These are phyloP conservation scores for Norana najaformis DNA, from an alignment of 2,888 invertebrate genomes.

Conservation along the genomic window DNA sequence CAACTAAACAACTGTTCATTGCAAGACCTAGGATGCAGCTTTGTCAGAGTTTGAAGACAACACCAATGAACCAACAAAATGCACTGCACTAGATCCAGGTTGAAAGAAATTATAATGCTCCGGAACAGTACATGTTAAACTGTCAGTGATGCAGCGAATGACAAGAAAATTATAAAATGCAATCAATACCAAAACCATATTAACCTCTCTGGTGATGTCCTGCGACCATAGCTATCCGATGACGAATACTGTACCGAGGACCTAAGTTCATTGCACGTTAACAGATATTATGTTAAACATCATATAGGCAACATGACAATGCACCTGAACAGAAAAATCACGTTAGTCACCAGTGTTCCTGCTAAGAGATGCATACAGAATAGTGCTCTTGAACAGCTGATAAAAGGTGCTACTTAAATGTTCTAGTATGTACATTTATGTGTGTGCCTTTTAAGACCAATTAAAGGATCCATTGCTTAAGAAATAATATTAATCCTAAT, in stretches of 20 bases:
- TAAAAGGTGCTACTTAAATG: not conserved
- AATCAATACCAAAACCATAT: not conserved
- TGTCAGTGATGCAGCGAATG: not conserved
- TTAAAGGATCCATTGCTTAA: not conserved
- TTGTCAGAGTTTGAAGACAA: too few species aligned
- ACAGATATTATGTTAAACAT: not conserved
- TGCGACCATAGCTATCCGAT: not conserved
- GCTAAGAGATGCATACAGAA: not conserved
- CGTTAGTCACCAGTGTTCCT: not conserved
- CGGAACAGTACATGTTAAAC: not conserved
- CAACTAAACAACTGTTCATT: too few species aligned
- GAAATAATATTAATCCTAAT: too few species aligned
- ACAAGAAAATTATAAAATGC: too few species aligned
- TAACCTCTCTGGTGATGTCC: constrained; percentile 19
- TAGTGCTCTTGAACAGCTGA: not conserved
- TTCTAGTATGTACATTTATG: too few species aligned
- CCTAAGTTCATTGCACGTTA: not conserved
- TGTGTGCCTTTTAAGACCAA: too few species aligned
- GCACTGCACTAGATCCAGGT: not conserved
- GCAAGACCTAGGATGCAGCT: too few species aligned
- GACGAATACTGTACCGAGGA: not conserved
- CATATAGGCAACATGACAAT: not conserved
- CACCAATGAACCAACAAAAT: not conserved
- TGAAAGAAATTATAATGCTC: not conserved
- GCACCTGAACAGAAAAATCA: not conserved